phyloP scores from a whole-genome alignment of 2,888 invertebrate genomes.

The Sphecodes monilicornis region DNA sequence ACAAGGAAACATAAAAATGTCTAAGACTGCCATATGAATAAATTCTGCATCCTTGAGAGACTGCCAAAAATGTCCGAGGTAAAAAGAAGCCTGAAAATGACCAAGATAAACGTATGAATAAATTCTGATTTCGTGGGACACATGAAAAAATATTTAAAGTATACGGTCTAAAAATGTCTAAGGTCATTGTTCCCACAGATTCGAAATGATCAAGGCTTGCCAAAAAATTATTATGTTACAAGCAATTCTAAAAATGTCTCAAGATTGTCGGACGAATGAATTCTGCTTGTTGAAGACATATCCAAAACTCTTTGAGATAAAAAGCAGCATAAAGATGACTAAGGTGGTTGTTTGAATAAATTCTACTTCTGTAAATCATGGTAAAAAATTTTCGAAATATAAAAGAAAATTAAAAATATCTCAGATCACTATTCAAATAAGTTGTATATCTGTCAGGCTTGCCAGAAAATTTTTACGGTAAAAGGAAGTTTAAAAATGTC shows the following conservation, averaged over 20 bases:
- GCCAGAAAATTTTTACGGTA: neutral
- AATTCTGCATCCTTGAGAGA: neutral
- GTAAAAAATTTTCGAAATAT: neutral
- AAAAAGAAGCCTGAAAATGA: neutral
- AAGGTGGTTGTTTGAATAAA: too few species aligned
- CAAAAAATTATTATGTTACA: too few species aligned
- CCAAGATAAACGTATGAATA: neutral
- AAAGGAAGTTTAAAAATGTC: neutral
- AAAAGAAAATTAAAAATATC: neutral
- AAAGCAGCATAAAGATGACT: too few species aligned
- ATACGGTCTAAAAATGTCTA: too few species aligned
- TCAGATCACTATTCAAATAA: neutral
- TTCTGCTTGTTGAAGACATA: too few species aligned
- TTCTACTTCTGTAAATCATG: too few species aligned
- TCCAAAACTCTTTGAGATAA: too few species aligned
- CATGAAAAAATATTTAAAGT: neutral
- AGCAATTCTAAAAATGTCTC: too few species aligned
- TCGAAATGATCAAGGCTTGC: too few species aligned
- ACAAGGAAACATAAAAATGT: neutral
- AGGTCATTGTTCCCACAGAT: too few species aligned
- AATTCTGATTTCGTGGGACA: neutral
- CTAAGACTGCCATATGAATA: neutral
- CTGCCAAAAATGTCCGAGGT: neutral
- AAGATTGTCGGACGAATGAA: too few species aligned
- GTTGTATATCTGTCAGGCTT: neutral